Evolutionary conservation across 2,888 invertebrate species (phyloP).

Genomic region (Caenorhabditis panamensis): DNA sequence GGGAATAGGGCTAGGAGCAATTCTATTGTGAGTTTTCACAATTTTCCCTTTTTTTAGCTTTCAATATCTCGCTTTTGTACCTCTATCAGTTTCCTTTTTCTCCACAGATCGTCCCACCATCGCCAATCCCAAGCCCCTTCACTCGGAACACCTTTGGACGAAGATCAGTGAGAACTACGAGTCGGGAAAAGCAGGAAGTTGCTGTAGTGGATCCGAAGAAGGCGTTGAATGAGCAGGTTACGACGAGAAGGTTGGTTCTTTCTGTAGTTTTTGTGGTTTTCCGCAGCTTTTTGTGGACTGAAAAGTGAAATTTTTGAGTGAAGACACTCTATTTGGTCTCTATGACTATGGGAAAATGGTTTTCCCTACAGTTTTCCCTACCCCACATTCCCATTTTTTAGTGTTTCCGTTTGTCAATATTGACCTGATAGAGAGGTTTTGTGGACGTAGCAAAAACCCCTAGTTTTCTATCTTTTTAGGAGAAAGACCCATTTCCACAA

Average conservation of each 20-base stretch:
- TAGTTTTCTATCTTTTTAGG: no score
- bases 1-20: conserved; percentile 20
- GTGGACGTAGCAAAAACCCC: background rate
- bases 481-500: no score
- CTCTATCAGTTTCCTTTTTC: conserved; percentile 22
- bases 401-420: conserved; percentile 3
- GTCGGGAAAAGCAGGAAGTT: conserved; percentile 41
- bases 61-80: conserved; percentile 9
- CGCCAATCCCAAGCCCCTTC: conserved; percentile 21
- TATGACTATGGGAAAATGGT: background rate
- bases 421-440: conserved; percentile 6
- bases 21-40: conserved; percentile 49
- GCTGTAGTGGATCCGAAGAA: conserved; percentile 10
- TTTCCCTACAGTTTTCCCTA: background rate
- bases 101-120: conserved; percentile 15
- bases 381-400: background rate
- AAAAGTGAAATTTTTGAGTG: no score
- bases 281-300: background rate
- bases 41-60: conserved; percentile 15
- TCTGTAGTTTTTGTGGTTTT: background rate
- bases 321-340: no score
- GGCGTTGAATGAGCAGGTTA: background rate
- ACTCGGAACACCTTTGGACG: conserved; percentile 36
- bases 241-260: conserved; percentile 1
- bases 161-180: conserved; percentile 51